phyloP scores from a whole-genome alignment of 2,797 vertebrate species.

The Mus caroli region DNA sequence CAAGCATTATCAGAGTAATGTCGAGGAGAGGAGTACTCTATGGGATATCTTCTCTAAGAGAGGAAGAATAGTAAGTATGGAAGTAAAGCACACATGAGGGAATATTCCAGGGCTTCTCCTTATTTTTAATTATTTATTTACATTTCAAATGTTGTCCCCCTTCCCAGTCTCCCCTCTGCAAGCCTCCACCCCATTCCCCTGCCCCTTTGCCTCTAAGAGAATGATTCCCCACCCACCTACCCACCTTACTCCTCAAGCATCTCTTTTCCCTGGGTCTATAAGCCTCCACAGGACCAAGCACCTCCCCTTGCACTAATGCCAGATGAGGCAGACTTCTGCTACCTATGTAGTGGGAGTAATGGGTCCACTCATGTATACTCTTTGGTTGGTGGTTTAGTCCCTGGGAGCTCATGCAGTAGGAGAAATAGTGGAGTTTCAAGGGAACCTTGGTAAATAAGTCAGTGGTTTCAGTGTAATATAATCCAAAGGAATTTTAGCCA shows the following conservation, averaged over 20 bases:
- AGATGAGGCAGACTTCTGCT: not conserved
- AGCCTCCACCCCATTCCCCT: not conserved
- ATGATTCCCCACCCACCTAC: not conserved
- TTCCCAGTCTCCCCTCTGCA: not conserved
- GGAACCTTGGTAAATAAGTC: not conserved
- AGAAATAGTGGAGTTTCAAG: not conserved
- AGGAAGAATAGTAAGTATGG: not conserved
- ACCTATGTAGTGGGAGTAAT: fast-evolving
- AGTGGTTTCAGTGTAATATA: not conserved
- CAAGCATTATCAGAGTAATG: not conserved
- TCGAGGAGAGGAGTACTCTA: not conserved
- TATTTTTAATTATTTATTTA: not conserved
- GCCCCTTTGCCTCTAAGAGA: not conserved
- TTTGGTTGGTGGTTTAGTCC: not conserved
- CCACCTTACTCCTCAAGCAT: not conserved
- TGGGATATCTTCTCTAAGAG: not conserved
- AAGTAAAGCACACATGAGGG: not conserved
- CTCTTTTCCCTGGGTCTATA: not conserved
- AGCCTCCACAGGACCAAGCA: not conserved
- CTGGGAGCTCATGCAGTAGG: not conserved
- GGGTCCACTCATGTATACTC: not conserved
- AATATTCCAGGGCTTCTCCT: not conserved
- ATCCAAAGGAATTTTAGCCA: not conserved
- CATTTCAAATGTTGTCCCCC: not conserved
- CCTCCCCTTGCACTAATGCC: not conserved